These are phyloP conservation scores for Drosophila neutralis DNA, from an alignment of 2,888 invertebrate genomes.

Conservation along the genomic window DNA sequence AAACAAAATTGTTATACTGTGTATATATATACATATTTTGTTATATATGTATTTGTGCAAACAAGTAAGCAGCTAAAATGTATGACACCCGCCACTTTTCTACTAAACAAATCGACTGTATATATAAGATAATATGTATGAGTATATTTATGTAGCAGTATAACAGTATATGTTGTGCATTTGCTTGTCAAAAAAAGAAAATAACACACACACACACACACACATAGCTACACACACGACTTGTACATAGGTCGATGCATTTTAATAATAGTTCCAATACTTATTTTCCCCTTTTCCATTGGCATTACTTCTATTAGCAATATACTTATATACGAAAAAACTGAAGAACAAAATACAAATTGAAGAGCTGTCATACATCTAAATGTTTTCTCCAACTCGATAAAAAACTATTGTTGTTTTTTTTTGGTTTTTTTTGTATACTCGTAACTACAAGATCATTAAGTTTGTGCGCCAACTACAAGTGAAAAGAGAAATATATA, in stretches of 20 bases:
- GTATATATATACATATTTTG: constrained; percentile 61
- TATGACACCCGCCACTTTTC: constrained; percentile 80
- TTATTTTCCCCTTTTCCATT: constrained; percentile 36
- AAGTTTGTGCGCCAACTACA: constrained; percentile 66
- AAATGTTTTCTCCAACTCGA: constrained; percentile 63
- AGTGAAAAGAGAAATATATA: constrained; percentile 9
- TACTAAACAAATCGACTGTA: constrained; percentile 73
- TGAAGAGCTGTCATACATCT: constrained; percentile 66
- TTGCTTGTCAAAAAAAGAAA: constrained; percentile 54
- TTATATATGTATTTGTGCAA: constrained; percentile 43
- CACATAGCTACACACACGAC: constrained; percentile 40
- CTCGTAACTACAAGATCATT: constrained; percentile 60
- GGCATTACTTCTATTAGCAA: constrained; percentile 72
- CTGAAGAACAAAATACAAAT: constrained; percentile 12
- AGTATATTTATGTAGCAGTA: constrained; percentile 56
- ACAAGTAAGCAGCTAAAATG: constrained; percentile 54
- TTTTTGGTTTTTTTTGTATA: constrained; percentile 24
- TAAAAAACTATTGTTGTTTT: constrained; percentile 64
- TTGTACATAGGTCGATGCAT: constrained; percentile 52
- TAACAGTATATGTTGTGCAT: constrained; percentile 68
- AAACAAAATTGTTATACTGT: constrained; percentile 52
- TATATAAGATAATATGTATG: constrained; percentile 65
- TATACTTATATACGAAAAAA: constrained; percentile 52
- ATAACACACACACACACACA: constrained; percentile 17
- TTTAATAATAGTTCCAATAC: constrained; percentile 19